Base-by-base conservation (phyloP, 2,797 vertebrate genomes). In the Helicolenus hilgendorfi region DNA sequence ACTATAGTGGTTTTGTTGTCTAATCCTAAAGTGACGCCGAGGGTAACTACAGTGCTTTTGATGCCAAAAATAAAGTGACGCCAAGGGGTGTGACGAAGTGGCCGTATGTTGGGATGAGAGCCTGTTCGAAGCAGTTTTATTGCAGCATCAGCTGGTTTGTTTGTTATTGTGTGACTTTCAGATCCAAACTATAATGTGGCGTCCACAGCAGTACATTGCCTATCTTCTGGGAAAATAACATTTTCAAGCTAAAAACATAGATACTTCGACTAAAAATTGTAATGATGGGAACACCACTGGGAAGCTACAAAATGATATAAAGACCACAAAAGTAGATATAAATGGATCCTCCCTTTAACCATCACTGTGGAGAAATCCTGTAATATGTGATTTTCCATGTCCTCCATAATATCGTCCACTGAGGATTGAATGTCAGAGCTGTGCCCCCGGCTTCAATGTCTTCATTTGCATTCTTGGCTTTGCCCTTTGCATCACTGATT, bases 361-460 rank as follows among this genome's bases (percentile, higher is more conserved):
- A 9, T 24, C 79, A 68, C 68, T 81, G 65, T 35, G 45, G 58
- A 53, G 14, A 73, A 87, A 73, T 64, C 63, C 70, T 56, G 41
- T 64, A 56, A 75, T 79, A 36, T 86, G 56, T 77, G 78, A 85
- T 83, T 82, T 85, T 72, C 26, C 15, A 1, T 83, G 76, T 81
- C 88, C 79, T 89, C 86, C 73, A 74, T 82, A 31, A 81, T 13
- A 31, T 31, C 49, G 83, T 92, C 95, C 92, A 81, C 55, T 67
- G 75, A 91, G 93, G 76, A 82, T 77, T 95, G 88, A 96, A 96
- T 96, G 95, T 95, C 96, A 96, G 62, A 79, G 78, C 76, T 67
- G 68, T 83, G 79, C 80, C 77, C 65, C 86, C 74, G 83, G 81
- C 83, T 94, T 92, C 89, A 85, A 11, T 79, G 63, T 79, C 72